Base-by-base conservation (phyloP, 1,140 invertebrate species). In the Drosophila lacteicornis region DNA sequence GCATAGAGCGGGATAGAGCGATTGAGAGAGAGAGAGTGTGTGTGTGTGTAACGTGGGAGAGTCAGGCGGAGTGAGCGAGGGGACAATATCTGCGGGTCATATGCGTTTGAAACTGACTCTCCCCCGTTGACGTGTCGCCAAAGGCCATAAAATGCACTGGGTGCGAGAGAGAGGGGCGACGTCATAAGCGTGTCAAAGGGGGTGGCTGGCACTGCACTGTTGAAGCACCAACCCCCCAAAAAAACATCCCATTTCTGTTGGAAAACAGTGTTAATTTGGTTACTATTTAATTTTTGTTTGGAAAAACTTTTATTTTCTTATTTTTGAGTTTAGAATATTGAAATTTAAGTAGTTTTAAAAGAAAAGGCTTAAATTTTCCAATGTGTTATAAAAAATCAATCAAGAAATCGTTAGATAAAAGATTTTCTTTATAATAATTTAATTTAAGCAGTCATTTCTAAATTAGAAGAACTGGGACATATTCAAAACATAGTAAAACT, bases 81-180 rank as follows among this genome's bases (percentile, higher is more conserved):
- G 12, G 8, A 19, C 36, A 55, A 55, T 25, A 22, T 38, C 40
- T 57, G 55, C 55, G 36, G 40, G 56, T 43, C 38, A 27, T n/a
- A 53, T 46, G 45, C 45, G 45, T 22, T 56, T 40, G 38, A 61
- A 65, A 45, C 40, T 62, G 25, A 59, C 36, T 63, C 51, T 58
- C 61, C 61, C 53, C 33, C 50, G 33, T n/a, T 47, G 47, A 69
- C 66, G 46, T 69, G 66, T 51, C 66, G 43, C 66, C 66, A 33
- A 55, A 19, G 49, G 38, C 25, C 60, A 40, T 27, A 12, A 19
- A 58, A 30, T 63, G 51, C 30, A 30, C 4, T 46, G 49, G 22
- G 65, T 36, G 63, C 8, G 17, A 40, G 15, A 25, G 63, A 57
- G 65, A 47, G 42, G 17, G 50, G 57, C 15, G 12, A 58, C n/a